phyloP scores from a whole-genome alignment of 2,888 invertebrate genomes.

The Empis livida region DNA sequence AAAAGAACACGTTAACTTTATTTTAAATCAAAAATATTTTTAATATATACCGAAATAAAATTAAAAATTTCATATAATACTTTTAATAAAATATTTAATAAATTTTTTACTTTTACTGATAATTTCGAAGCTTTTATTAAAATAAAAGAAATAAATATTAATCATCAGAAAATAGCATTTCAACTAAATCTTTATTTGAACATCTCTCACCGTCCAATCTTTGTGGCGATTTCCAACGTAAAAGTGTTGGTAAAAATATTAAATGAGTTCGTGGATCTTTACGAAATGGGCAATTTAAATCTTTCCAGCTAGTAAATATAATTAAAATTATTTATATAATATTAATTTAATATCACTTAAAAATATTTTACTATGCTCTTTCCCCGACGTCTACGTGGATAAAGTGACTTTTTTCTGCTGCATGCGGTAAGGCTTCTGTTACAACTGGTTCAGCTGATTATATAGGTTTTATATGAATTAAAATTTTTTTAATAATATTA shows the following conservation, averaged over 20 bases:
- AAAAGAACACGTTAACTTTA: too few relatives aligned
- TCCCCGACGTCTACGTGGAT: constrained; percentile 70
- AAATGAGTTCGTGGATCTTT: constrained; percentile 58
- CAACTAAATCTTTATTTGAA: constrained; percentile 55
- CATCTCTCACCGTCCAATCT: constrained; percentile 69
- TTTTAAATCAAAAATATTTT: too few relatives aligned
- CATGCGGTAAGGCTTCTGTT: constrained; percentile 47
- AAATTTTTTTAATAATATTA: neutral
- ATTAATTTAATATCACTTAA: neutral
- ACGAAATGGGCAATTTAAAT: constrained; percentile 66
- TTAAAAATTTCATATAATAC: too few relatives aligned
- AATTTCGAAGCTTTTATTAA: too few relatives aligned
- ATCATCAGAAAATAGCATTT: constrained; percentile 67
- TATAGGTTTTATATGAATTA: constrained; percentile 20
- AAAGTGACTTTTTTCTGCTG: constrained; percentile 51
- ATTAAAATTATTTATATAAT: too few relatives aligned
- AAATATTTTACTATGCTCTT: constrained; percentile 50
- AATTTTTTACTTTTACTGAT: too few relatives aligned
- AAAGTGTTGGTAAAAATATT: constrained; percentile 69
- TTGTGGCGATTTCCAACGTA: constrained; percentile 66
- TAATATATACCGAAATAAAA: too few relatives aligned
- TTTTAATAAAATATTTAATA: too few relatives aligned
- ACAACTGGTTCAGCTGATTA: constrained; percentile 76
- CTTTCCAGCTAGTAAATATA: constrained; percentile 63
- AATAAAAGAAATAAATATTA: too few relatives aligned